Evolutionary conservation across 2,797 vertebrate species (phyloP).

Genomic region (Trichosurus vulpecula): DNA sequence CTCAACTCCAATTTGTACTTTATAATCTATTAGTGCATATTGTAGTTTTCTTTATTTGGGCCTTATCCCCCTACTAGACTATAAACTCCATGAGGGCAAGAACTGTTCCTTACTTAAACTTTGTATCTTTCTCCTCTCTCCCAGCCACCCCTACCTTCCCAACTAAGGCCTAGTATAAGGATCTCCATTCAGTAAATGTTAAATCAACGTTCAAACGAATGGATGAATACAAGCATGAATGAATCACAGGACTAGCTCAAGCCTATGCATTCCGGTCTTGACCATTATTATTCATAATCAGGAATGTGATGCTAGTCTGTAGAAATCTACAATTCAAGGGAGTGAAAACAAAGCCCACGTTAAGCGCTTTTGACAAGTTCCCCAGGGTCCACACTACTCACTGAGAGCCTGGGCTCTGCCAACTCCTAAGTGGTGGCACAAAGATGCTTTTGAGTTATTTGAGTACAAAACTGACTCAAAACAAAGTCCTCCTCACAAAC

Average conservation of each 20-base stretch:
- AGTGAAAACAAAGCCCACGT: background rate
- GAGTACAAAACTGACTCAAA: background rate
- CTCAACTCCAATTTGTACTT: background rate
- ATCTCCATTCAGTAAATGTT: background rate
- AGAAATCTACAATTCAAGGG: background rate
- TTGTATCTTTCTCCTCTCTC: background rate
- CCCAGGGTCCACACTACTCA: background rate
- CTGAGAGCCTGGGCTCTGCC: background rate
- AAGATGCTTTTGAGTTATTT: slow-evolving; percentile 3
- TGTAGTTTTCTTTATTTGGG: background rate
- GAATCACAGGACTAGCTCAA: background rate
- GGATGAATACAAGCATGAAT: background rate
- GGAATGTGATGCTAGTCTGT: background rate
- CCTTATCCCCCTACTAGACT: background rate
- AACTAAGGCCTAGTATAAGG: background rate
- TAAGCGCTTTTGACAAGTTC: background rate
- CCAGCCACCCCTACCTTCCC: background rate
- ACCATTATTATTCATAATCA: background rate
- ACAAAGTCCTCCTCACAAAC: slow-evolving; percentile 8
- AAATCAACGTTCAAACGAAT: background rate
- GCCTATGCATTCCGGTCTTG: background rate
- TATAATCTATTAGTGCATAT: background rate
- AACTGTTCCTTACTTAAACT: background rate
- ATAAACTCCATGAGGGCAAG: background rate
- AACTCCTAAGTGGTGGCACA: background rate